Base-by-base conservation (phyloP, 2,888 invertebrate species). In the Cephus pulcher region DNA sequence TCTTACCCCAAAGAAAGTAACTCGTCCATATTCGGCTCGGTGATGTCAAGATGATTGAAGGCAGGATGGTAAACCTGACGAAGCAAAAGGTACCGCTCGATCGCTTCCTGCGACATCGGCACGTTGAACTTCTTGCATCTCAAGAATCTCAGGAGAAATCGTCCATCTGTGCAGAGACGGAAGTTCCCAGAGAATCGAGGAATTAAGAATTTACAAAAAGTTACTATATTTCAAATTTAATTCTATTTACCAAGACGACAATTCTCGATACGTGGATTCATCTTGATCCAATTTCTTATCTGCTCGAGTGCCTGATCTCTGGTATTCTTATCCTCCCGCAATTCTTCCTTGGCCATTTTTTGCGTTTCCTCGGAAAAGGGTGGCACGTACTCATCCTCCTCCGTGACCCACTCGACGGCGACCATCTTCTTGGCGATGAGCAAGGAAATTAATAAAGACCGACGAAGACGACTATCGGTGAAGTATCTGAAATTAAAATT, bases 41-140 rank as follows among this genome's bases (percentile, higher is more conserved):
- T 93, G 86, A 95, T 94, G 91, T 96, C 96, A 83, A 96, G 93
- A 86, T 95, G 94, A 87, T 95, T 94, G 91, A 96, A 96, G 78
- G 95, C 95, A 73, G 95, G 95, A 79, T 95, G 95, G 92, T 96
- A 95, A 12, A 95, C 95, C 90, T 96, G 95, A 35, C 97, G 93
- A 78, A 97, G 93, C 30, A 96, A 93, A 73, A 97, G 92, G 89
- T 97, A 97, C 35, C 96, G 93, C 90, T 97, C 95, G 76, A 96
- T 93, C 34, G 95, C 95, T 86, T 96, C 95, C 88, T 96, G 95
- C 0, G 96, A 95, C 93, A 95, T 95, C 2, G 95, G 95, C 0
- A 97, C 95, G 88, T 95, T 95, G 92, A 95, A 97, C 89, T 96
- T 97, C 91, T 96, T 96, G 80, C 95, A 94, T n/a, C 97, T 94